Evolutionary conservation across 2,888 invertebrate species (phyloP).

Genomic region (Physocephala rufipes): DNA sequence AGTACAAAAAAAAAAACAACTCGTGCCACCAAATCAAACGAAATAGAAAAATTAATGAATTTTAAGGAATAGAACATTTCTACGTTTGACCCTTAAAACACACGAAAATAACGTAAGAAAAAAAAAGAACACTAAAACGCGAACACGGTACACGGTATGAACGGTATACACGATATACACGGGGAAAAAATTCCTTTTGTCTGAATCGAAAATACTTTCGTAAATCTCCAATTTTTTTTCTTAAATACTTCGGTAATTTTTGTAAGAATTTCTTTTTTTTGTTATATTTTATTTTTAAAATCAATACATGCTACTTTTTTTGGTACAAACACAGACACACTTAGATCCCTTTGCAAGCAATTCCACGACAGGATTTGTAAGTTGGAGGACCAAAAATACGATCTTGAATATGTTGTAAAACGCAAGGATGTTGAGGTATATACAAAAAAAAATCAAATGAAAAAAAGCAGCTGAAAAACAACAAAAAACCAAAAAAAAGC

Average conservation of each 20-base stretch:
- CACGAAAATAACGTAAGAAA: background rate
- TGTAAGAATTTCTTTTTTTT: slow-evolving; percentile 12
- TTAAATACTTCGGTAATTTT: background rate
- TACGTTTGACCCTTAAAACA: background rate
- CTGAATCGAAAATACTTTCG: no score
- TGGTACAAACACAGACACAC: slow-evolving; percentile 72
- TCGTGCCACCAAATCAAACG: background rate
- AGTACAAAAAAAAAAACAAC: background rate
- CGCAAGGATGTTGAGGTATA: slow-evolving; percentile 99
- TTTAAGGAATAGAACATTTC: background rate
- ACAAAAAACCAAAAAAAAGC: slow-evolving; percentile 36
- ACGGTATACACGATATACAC: background rate
- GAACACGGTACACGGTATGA: background rate
- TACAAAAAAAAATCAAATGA: slow-evolving; percentile 54
- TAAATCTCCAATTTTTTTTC: background rate
- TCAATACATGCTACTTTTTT: slow-evolving; percentile 15
- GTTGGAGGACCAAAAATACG: slow-evolving; percentile 96
- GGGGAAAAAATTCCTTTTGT: background rate
- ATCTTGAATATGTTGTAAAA: slow-evolving; percentile 97
- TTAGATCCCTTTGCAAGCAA: slow-evolving; percentile 80
- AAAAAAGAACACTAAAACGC: background rate
- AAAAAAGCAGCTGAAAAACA: no score
- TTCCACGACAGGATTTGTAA: slow-evolving; percentile 88
- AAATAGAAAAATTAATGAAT: no score
- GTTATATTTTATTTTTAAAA: background rate